Evolutionary conservation across 2,113 vertebrate species (phyloP).

Genomic region (Lates calcarifer): DNA sequence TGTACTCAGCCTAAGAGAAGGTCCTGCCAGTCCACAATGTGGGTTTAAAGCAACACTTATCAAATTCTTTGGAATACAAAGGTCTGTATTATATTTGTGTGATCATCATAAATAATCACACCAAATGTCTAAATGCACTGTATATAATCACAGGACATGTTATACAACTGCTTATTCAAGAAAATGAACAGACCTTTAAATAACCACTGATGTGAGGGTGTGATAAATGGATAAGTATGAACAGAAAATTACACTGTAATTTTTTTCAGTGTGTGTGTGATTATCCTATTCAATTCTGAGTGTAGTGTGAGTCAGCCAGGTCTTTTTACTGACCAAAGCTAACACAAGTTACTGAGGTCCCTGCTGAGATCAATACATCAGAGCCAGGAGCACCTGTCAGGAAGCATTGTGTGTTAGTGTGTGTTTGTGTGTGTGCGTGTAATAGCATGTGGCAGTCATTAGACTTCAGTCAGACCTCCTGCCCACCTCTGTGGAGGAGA

Average conservation of each 20-base stretch:
- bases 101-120: background rate
- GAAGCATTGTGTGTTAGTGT: slow-evolving; percentile 21
- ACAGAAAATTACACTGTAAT: background rate
- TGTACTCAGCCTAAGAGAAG: background rate
- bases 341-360: slow-evolving; percentile 52
- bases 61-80: background rate
- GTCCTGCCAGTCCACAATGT: background rate
- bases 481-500: slow-evolving; percentile 48
- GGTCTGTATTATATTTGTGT: background rate
- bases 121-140: background rate
- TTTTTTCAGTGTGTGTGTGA: background rate
- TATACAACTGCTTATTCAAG: background rate
- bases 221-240: slow-evolving; percentile 4
- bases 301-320: slow-evolving; percentile 12
- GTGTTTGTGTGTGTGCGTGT: slow-evolving; percentile 3
- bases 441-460: slow-evolving; percentile 69
- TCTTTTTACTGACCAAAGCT: slow-evolving; percentile 33
- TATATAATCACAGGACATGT: background rate
- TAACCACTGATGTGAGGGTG: background rate
- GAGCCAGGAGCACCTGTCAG: slow-evolving; percentile 64
- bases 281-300: slow-evolving; percentile 13
- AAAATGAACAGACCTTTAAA: background rate
- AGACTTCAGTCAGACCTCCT: slow-evolving; percentile 60
- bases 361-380: slow-evolving; percentile 74
- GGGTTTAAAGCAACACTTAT: background rate